Evolutionary conservation across 2,797 vertebrate species (phyloP), one percentile per base, ranked within the genome.

Genomic region (Acanthis flammea): DNA sequence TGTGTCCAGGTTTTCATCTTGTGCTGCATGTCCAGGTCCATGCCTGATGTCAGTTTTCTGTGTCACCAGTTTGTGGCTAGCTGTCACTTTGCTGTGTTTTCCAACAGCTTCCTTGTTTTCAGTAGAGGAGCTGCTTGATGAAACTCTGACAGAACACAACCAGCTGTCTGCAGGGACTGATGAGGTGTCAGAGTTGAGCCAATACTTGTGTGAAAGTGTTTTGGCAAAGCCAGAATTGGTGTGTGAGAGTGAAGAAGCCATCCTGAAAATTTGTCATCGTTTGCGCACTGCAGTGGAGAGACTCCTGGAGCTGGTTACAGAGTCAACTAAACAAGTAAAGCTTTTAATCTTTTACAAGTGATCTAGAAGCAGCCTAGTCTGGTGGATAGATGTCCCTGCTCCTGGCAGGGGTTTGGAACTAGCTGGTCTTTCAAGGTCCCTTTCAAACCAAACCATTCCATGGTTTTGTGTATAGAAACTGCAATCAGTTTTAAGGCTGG

Each of bases 151-250:
- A 33, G 97, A 98, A 68, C 63, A 94, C 76, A 98, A 95, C 50
- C 55, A 96, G 41, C 94, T 97, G 58, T 98, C 98, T 54, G 94
- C 95, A 1, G 62, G 85, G 80, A 83, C 96, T 5, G 97, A 98
- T 0, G 98, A 98, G 45, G 98, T 98, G 16, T 92, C 98, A 48
- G 99, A 99, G 61, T 84, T 99, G 76, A 99, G 99, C 67, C 99
- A 99, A 19, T 95, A 98, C 54, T 97, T 99, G 39, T 98, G 98
- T 79, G 99, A 99, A 95, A 99, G 99, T 89, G 92, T 99, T 91
- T 98, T 99, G 63, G 84, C 96, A 55, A 98, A 98, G 83, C 98
- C 99, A 1, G 99, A 98, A 39, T 73, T 98, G 83, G 98, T 92
- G 1, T 95, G 97, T 71, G 98, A 98, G 57, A 98, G 98, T 70